A percentile compares a stretch with the other conserved stretches of the same genome.
Conservation (phyloP, 1,140 invertebrate species). For the Gryon sp. region DNA sequence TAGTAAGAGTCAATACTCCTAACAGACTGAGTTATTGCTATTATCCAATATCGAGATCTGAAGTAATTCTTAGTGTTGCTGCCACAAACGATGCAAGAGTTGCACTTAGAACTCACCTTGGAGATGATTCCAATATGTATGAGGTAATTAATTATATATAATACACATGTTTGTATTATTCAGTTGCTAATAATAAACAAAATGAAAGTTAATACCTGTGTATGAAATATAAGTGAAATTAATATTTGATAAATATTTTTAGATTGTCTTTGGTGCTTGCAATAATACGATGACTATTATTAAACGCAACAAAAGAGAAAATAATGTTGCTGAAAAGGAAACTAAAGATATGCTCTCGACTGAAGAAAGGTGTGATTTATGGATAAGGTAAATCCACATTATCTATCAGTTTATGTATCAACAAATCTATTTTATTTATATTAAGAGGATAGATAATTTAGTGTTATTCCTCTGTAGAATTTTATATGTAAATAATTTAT, state of each 20-base stretch:
- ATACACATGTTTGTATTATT: too few relatives aligned
- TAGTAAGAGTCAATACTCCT: conserved; percentile 66
- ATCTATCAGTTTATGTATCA: too few relatives aligned
- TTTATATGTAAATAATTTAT: too few relatives aligned
- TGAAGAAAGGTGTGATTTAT: conserved; percentile 63
- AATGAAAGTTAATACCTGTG: too few relatives aligned
- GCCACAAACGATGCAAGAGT: conserved; percentile 70
- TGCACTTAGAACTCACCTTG: conserved; percentile 68
- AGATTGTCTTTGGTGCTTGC: conserved; percentile 70
- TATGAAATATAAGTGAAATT: too few relatives aligned
- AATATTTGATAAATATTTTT: neutral
- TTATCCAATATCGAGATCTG: conserved; percentile 67
- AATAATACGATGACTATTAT: conserved; percentile 69
- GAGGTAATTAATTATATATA: too few relatives aligned
- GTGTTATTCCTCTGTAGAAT: too few relatives aligned
- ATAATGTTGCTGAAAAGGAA: conserved; percentile 65
- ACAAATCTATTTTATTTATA: too few relatives aligned
- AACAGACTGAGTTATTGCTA: conserved; percentile 68
- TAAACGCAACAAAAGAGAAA: conserved; percentile 62
- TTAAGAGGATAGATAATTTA: too few relatives aligned
- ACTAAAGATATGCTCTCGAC: conserved; percentile 65
- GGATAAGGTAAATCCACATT: conserved; percentile 66
- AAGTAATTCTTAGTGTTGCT: conserved; percentile 62
- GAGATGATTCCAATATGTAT: conserved; percentile 68
- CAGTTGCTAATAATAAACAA: too few relatives aligned